Base-by-base conservation (phyloP, 2,113 vertebrate species). In the Silurus asotus region DNA sequence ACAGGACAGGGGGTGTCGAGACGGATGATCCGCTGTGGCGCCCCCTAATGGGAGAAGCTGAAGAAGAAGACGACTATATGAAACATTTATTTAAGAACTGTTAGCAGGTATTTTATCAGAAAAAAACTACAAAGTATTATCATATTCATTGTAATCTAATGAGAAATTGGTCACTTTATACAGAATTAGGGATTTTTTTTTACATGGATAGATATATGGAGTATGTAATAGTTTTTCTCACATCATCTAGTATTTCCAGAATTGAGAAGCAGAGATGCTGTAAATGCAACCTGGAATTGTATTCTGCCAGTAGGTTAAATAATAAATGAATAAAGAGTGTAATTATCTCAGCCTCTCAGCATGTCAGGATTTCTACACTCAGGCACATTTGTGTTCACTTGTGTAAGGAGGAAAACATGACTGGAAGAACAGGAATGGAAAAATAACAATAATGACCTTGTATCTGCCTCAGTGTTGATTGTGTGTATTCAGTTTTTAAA, bases 241-340 rank as follows among this genome's bases (percentile, higher is more conserved):
- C 72, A 75, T 75, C 72, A 75, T 74, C 45, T 48, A 45, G 17
- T 49, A 3, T 75, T 72, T 48, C 48, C 49, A 23, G 72, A 74
- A 51, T 56, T 17, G 53, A 17, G 75, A 28, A 55, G 23, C 51
- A 8, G 23, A 25, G 75, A 28, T 9, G 75, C 75, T 15, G n/a
- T 77, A 55, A 56, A 56, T 77, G n/a, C n/a, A 78, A 28, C 53
- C 23, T 55, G 53, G 75, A 28, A 28, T 17, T 55, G 14, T 14
- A 15, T 56, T 77, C 23, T 28, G 51, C n/a, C 53, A 55, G 51
- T 8, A 56, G 51, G 49, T 78, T 79, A 59, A 79, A 79, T 79
- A 79, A 79, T 79, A 79, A 72, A 72, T 83, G n/a, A 83, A 83
- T 23, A 37, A 83, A 70, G 81, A 37, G 9, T 19, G 23, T 83